phyloP scores from a whole-genome alignment of 2,888 invertebrate genomes.

The Spodoptera exigua region DNA sequence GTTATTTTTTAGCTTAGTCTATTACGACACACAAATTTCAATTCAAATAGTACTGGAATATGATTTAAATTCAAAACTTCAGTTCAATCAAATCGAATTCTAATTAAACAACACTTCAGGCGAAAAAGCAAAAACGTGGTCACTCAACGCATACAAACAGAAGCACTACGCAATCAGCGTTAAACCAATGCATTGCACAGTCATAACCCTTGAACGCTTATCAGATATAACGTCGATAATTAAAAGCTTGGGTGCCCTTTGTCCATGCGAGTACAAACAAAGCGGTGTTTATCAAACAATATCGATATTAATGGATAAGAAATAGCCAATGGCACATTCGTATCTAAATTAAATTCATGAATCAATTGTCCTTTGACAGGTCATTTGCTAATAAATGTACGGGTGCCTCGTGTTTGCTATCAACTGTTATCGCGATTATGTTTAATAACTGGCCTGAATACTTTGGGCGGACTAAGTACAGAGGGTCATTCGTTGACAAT shows the following conservation, averaged over 20 bases:
- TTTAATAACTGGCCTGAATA: slow-evolving; percentile 75
- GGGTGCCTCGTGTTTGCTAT: slow-evolving; percentile 57
- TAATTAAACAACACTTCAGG: neutral
- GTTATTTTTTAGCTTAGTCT: slow-evolving; percentile 14
- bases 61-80: no score
- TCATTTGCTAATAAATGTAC: slow-evolving; percentile 74
- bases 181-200: slow-evolving; percentile 41
- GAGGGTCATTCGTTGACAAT: slow-evolving; percentile 80
- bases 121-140: slow-evolving; percentile 33
- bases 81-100: no score
- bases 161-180: slow-evolving; percentile 13
- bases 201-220: slow-evolving; percentile 33
- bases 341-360: slow-evolving; percentile 75
- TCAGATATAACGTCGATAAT: slow-evolving; percentile 38
- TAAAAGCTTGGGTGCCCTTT: slow-evolving; percentile 52
- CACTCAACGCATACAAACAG: slow-evolving; percentile 11
- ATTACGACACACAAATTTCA: slow-evolving; percentile 14
- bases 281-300: slow-evolving; percentile 71
- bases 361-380: slow-evolving; percentile 80
- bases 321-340: slow-evolving; percentile 66
- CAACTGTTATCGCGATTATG: slow-evolving; percentile 66
- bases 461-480: slow-evolving; percentile 59
- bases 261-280: slow-evolving; percentile 59
- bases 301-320: slow-evolving; percentile 71
- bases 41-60: no score